Evolutionary conservation across 2,113 vertebrate genomes (phyloP).

Genomic region (Channa argus): DNA sequence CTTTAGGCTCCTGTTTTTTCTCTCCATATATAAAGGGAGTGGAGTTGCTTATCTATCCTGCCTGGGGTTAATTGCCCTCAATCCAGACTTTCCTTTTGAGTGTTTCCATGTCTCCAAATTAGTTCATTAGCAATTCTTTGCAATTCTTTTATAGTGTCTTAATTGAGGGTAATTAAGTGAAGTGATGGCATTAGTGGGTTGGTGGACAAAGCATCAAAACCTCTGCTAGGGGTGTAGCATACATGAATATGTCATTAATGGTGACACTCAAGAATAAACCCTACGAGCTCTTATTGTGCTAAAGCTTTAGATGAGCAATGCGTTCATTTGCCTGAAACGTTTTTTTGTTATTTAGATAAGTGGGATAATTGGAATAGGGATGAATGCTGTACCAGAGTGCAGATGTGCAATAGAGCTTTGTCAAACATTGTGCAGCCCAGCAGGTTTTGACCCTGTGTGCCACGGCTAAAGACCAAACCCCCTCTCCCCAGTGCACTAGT

Average conservation of each 20-base stretch:
- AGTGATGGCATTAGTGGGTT: slow-evolving; percentile 78
- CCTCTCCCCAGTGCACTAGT: neutral
- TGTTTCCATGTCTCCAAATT: slow-evolving; percentile 75
- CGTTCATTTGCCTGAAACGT: slow-evolving; percentile 59
- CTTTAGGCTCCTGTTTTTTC: slow-evolving; percentile 47
- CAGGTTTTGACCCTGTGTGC: slow-evolving; percentile 27
- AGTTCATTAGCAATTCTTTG: slow-evolving; percentile 84
- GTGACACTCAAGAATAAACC: slow-evolving; percentile 69
- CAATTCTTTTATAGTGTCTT: slow-evolving; percentile 79
- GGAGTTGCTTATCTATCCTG: slow-evolving; percentile 56
- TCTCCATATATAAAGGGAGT: slow-evolving; percentile 10
- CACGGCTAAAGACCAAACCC: slow-evolving; percentile 14
- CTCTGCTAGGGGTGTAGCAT: slow-evolving; percentile 53
- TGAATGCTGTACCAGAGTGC: slow-evolving; percentile 49
- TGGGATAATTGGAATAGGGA: slow-evolving; percentile 63
- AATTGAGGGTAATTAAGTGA: slow-evolving; percentile 84
- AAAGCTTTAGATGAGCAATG: slow-evolving; percentile 60
- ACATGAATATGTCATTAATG: slow-evolving; percentile 78
- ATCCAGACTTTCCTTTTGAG: slow-evolving; percentile 70
- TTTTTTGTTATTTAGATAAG: slow-evolving; percentile 78
- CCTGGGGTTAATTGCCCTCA: slow-evolving; percentile 77
- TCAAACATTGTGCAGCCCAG: slow-evolving; percentile 34
- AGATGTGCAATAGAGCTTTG: slow-evolving; percentile 51
- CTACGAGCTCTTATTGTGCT: slow-evolving; percentile 53
- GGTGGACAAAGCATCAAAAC: slow-evolving; percentile 79